Evolutionary conservation across 1,140 invertebrate species (phyloP), one percentile per base, ranked within the genome.

Genomic region (Drosophila ambigua): DNA sequence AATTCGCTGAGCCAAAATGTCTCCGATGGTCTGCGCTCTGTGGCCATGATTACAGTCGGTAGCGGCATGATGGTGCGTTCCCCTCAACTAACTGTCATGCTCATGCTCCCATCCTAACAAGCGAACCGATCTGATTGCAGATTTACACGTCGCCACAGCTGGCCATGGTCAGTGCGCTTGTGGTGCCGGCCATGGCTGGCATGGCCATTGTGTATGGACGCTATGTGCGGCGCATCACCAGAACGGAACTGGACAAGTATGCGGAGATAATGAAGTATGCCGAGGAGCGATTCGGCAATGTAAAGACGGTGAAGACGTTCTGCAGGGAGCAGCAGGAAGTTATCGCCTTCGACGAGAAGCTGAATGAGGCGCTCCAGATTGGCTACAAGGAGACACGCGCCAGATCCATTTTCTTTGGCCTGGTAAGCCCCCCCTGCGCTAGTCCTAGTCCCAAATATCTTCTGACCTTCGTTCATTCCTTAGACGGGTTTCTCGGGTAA

Each of bases 401-500:
- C 11, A 95, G 95, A 84, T 97, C 96, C 16, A 92, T 97, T 64
- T 99, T 99, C 93, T 99, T 97, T 93, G 98, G 97, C 73, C 93
- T 97, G 94, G 97, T 90, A 4, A 73, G 66, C 15, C 11, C 15
- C 8, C 52, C 4, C 4, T 3, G 20, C 20, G 20, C 11, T 11
- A 15, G 0, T 39, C 16, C 13, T 8, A 0, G 8, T 1, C 16
- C 4, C 15, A 20, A 20, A 20, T 20, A 26, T 35, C 26, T 44
- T 57, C n/a, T 46, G 13, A 24, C 28, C 23, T 28, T 43, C 16
- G 7, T 49, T 1, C 24, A 89, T 87, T 84, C 93, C 92, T 73
- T 39, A 97, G 97, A 97, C 97, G 71, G 98, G 98, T 13, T 94
- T 99, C 31, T 96, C 97, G 53, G 98, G 98, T 5, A 99, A 99